phyloP scores from a whole-genome alignment of 2,888 invertebrate genomes.

The Marronus borbonicus region DNA sequence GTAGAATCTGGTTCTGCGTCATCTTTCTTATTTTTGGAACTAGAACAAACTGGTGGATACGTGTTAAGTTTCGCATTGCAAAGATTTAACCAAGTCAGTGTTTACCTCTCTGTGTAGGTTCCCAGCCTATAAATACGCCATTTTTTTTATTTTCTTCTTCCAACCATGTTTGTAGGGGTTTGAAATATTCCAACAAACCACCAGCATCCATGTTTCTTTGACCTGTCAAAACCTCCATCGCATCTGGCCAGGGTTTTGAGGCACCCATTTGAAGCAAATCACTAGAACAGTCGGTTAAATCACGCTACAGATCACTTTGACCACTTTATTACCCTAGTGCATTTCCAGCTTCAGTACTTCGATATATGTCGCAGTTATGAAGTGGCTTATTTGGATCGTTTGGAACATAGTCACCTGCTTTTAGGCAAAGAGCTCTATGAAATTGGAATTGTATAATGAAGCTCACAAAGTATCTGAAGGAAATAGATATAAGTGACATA shows the following conservation, averaged over 20 bases:
- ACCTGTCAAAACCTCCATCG: constrained; percentile 86
- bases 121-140: constrained; percentile 79
- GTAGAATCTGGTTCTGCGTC: neutral
- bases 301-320: too few relatives aligned
- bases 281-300: constrained; percentile 65
- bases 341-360: constrained; percentile 84
- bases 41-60: constrained; percentile 2
- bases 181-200: constrained; percentile 86
- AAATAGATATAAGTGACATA: neutral
- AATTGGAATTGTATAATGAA: constrained; percentile 90
- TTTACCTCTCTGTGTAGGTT: constrained; percentile 63
- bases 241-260: constrained; percentile 88
- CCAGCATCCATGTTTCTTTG: constrained; percentile 82
- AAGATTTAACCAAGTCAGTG: constrained; percentile 51
- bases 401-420: constrained; percentile 85
- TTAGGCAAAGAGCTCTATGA: constrained; percentile 82
- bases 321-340: constrained; percentile 72
- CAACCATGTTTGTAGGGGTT: constrained; percentile 84
- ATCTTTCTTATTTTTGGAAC: neutral
- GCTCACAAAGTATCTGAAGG: constrained; percentile 80
- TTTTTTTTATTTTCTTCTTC: constrained; percentile 81
- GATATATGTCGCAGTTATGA: constrained; percentile 90
- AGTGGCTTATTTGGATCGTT: constrained; percentile 79
- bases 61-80: neutral
- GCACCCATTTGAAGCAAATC: constrained; percentile 82